Percentiles rank a stretch among this genome's conserved stretches.
phyloP scores from a whole-genome alignment of 2,113 vertebrate genomes.

The Thymallus thymallus region DNA sequence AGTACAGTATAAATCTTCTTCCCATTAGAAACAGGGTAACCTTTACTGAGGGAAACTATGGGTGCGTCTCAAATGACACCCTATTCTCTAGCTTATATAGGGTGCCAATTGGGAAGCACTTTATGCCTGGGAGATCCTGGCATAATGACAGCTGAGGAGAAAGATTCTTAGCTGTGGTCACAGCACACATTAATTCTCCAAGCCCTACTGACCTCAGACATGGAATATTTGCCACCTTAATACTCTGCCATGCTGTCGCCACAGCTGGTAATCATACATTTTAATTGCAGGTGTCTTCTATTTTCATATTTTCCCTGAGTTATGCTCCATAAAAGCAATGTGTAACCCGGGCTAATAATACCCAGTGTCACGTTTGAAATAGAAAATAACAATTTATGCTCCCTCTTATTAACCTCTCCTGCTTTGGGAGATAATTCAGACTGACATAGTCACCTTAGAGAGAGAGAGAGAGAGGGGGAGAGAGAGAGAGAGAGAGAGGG shows the following conservation, averaged over 20 bases:
- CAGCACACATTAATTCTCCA: slow-evolving; percentile 15
- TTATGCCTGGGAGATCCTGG: not conserved
- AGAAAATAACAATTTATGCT: slow-evolving; percentile 60
- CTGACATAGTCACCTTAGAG: not conserved
- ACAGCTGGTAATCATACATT: slow-evolving; percentile 53
- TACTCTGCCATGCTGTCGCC: slow-evolving; percentile 18
- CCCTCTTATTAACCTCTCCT: slow-evolving; percentile 64
- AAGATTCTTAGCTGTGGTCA: slow-evolving; percentile 4
- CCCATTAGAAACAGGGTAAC: no score
- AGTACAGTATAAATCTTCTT: no score
- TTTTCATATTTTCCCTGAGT: slow-evolving; percentile 52
- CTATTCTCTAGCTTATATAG: no score
- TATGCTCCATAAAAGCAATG: slow-evolving; percentile 54
- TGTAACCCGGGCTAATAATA: slow-evolving; percentile 55
- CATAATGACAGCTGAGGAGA: slow-evolving; percentile 1
- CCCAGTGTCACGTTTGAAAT: slow-evolving; percentile 60
- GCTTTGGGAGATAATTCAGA: slow-evolving; percentile 55
- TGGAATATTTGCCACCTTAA: slow-evolving; percentile 42
- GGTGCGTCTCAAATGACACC: no score
- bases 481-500: slow-evolving; percentile 22
- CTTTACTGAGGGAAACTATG: no score
- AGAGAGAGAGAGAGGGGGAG: not conserved
- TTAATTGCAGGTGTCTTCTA: slow-evolving; percentile 63
- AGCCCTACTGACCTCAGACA: slow-evolving; percentile 25
- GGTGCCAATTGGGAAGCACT: no score